These are phyloP conservation scores for Jacana jacana DNA, from an alignment of 2,113 vertebrate species.

Conservation along the genomic window DNA sequence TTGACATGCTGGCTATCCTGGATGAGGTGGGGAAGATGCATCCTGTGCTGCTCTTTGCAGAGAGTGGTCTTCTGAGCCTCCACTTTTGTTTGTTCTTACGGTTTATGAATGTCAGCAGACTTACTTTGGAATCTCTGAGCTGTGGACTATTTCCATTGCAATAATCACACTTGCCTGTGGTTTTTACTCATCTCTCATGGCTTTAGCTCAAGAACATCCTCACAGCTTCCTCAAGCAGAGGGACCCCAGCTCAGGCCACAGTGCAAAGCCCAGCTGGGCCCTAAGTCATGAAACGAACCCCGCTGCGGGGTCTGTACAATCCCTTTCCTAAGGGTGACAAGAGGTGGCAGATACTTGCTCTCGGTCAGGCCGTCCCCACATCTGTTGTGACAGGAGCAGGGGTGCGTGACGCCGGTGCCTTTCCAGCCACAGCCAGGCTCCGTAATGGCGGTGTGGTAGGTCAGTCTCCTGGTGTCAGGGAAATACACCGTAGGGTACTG, in stretches of 20 bases:
- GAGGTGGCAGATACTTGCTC: background rate
- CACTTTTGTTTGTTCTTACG: accelerated
- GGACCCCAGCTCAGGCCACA: background rate
- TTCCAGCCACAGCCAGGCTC: background rate
- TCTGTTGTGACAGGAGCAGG: background rate
- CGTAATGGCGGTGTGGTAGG: accelerated
- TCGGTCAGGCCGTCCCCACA: accelerated
- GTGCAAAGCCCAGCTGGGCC: background rate
- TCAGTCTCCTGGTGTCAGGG: accelerated
- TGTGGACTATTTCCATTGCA: background rate
- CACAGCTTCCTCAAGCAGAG: background rate
- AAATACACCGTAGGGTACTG: background rate
- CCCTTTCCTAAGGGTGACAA: background rate
- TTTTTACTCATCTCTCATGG: background rate
- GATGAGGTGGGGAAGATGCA: background rate
- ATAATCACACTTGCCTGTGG: accelerated
- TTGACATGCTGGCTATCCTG: background rate
- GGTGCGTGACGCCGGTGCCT: accelerated
- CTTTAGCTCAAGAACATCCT: background rate
- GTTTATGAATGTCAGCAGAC: background rate
- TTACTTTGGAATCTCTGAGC: background rate
- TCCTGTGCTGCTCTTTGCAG: background rate
- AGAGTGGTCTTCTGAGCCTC: background rate
- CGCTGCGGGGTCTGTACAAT: background rate
- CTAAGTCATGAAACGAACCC: accelerated